Conservation (phyloP, 2,113 vertebrate species). For the Aptenodytes forsteri region DNA sequence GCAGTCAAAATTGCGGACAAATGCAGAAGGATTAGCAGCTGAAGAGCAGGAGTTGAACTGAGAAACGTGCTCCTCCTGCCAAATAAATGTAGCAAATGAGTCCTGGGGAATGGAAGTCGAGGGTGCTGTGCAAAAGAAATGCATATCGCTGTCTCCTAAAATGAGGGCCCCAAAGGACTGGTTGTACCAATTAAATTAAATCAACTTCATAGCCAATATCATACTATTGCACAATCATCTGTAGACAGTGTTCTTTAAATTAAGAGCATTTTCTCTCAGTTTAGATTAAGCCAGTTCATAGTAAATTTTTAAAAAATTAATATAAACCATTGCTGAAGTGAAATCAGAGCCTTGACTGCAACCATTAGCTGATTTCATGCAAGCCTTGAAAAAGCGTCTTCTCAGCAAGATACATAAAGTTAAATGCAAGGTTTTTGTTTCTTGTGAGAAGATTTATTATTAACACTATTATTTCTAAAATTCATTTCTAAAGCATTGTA, state of each 20-base stretch:
- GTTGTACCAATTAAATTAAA: not conserved
- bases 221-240: not conserved
- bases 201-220: not conserved
- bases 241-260: not conserved
- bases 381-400: not conserved
- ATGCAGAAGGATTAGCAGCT: not conserved
- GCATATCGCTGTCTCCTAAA: accelerated
- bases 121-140: not conserved
- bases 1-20: not conserved
- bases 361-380: not conserved
- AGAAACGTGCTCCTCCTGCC: not conserved
- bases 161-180: not conserved
- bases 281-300: not conserved
- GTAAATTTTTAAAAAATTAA: not conserved
- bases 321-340: not conserved
- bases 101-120: not conserved
- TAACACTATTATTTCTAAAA: not conserved
- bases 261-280: not conserved
- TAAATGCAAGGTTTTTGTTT: not conserved
- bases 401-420: not conserved
- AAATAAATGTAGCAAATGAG: not conserved
- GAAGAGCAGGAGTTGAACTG: not conserved
- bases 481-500: not conserved
- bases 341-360: not conserved
- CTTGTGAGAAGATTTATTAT: not conserved